A percentile compares a stretch with the other conserved stretches of the same genome.
phyloP scores from a whole-genome alignment of 2,888 invertebrate species.

The Macrophya alboannulata region DNA sequence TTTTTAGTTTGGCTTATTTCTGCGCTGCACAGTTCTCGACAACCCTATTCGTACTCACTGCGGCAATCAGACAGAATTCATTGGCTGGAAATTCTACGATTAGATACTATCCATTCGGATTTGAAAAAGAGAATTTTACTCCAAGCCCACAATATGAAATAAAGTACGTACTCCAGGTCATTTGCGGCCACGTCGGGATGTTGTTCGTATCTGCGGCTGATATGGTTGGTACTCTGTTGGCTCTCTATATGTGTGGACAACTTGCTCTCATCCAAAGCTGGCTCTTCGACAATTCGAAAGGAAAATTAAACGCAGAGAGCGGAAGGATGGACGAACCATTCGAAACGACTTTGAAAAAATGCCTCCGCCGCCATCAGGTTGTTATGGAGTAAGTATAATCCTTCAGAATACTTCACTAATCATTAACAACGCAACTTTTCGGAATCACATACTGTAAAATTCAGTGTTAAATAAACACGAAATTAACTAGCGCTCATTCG shows the following conservation, averaged over 20 bases:
- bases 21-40: background rate
- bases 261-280: slow-evolving; percentile 19
- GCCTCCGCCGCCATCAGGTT: slow-evolving; percentile 14
- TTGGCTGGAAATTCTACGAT: background rate
- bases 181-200: slow-evolving; percentile 58
- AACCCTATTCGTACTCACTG: background rate
- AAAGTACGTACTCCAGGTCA: slow-evolving; percentile 59
- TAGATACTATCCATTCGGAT: slow-evolving; percentile 24
- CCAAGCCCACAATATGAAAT: slow-evolving; percentile 36
- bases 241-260: slow-evolving; percentile 42
- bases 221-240: slow-evolving; percentile 4
- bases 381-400: slow-evolving; percentile 34
- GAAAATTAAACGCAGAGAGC: background rate
- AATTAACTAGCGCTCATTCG: background rate
- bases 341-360: background rate
- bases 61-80: slow-evolving; percentile 6
- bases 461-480: background rate
- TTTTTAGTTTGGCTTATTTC: background rate
- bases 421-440: too few relatives aligned
- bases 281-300: background rate
- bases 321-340: background rate
- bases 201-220: background rate
- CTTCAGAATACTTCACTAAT: too few relatives aligned
- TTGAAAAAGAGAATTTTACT: background rate
- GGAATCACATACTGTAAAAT: background rate